These are phyloP conservation scores for Merluccius polli DNA, from an alignment of 2,797 vertebrate genomes.

Conservation along the genomic window DNA sequence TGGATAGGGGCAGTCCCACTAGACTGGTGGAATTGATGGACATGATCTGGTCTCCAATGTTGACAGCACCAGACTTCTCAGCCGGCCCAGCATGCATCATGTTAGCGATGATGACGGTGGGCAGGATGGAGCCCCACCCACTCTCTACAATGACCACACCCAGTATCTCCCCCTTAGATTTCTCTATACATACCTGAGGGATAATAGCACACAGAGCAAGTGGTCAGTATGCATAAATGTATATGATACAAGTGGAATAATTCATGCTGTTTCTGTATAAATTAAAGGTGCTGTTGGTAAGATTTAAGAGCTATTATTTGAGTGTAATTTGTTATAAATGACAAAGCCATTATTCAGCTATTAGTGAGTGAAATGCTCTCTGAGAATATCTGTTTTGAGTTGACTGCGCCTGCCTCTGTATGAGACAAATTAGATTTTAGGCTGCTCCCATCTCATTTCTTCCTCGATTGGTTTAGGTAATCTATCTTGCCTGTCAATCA, in stretches of 20 bases:
- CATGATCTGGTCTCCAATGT: slow-evolving; percentile 97
- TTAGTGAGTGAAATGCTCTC: too few relatives aligned
- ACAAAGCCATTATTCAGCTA: too few relatives aligned
- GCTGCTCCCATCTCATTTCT: too few relatives aligned
- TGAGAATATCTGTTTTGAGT: too few relatives aligned
- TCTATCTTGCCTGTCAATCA: too few relatives aligned
- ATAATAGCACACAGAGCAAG: slow-evolving; percentile 7
- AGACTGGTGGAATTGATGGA: slow-evolving; percentile 97
- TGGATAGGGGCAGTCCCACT: slow-evolving; percentile 91
- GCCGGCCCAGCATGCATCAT: slow-evolving; percentile 97
- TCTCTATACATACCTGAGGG: slow-evolving; percentile 89
- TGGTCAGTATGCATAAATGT: neutral
- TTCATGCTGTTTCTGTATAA: neutral
- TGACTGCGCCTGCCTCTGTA: too few relatives aligned
- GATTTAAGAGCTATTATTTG: too few relatives aligned
- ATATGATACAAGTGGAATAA: neutral
- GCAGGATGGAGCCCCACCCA: slow-evolving; percentile 96
- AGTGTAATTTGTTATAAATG: too few relatives aligned
- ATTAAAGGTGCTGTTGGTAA: neutral
- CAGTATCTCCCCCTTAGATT: slow-evolving; percentile 92
- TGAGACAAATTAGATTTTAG: too few relatives aligned
- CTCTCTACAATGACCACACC: slow-evolving; percentile 95
- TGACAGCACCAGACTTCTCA: slow-evolving; percentile 89
- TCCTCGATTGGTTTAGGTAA: too few relatives aligned
- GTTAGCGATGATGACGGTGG: slow-evolving; percentile 95